Evolutionary conservation across 2,888 invertebrate genomes (phyloP).

Genomic region (Barypeithes pellucidus): DNA sequence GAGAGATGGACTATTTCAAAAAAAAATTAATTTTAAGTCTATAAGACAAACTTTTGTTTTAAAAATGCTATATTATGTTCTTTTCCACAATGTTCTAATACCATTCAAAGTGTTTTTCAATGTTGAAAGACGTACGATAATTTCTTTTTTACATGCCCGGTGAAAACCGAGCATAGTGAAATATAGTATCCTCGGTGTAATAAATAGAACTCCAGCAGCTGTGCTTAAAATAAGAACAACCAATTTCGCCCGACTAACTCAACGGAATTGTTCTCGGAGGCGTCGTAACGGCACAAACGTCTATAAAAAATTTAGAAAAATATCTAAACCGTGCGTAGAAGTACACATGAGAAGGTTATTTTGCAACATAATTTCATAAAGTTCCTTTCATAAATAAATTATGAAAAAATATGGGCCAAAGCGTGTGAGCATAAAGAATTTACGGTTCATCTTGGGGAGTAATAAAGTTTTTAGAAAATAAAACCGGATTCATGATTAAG

Average conservation of each 20-base stretch:
- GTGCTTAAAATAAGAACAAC: constrained; percentile 45
- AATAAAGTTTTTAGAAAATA: constrained; percentile 20
- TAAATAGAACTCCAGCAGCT: constrained; percentile 46
- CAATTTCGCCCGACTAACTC: constrained; percentile 46
- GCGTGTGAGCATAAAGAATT: constrained; percentile 27
- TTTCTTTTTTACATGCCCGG: constrained; percentile 3
- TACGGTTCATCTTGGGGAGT: constrained; percentile 18
- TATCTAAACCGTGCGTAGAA: constrained; percentile 34
- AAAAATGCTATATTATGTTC: too few species aligned
- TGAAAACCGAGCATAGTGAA: constrained; percentile 7
- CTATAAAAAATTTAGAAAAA: constrained; percentile 38
- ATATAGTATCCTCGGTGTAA: constrained; percentile 22
- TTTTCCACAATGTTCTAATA: too few species aligned
- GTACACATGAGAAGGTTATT: constrained; percentile 39
- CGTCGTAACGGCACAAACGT: constrained; percentile 44
- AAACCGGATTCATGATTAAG: neutral
- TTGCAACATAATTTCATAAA: constrained; percentile 46
- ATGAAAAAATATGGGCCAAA: constrained; percentile 21
- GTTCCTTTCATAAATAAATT: constrained; percentile 29
- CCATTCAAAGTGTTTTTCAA: too few species aligned
- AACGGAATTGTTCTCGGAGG: constrained; percentile 46
- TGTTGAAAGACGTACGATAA: neutral
- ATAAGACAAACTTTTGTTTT: too few species aligned
- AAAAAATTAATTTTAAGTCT: too few species aligned
- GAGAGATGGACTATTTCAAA: too few species aligned